Percentiles rank a stretch among this genome's conserved stretches.
Evolutionary conservation across 2,113 vertebrate genomes (phyloP).

Genomic region (Miniopterus natalensis): DNA sequence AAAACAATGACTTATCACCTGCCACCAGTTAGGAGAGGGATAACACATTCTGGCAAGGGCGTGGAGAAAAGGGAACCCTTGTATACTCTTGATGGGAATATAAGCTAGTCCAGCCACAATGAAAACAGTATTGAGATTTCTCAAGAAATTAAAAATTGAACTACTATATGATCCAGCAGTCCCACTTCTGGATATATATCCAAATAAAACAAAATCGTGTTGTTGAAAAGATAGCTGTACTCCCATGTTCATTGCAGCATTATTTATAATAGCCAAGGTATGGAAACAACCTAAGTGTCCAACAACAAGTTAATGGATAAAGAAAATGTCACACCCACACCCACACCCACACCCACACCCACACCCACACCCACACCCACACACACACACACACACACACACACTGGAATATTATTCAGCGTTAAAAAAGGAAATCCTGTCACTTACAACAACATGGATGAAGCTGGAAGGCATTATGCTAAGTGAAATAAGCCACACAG

Average conservation of each 20-base stretch:
- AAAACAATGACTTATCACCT: background rate
- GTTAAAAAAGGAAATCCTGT: background rate
- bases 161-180: background rate
- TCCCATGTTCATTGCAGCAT: background rate
- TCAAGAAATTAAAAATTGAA: background rate
- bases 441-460: background rate
- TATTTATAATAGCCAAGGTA: background rate
- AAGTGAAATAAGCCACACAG: background rate
- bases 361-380: no score
- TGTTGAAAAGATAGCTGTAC: background rate
- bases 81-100: background rate
- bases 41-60: background rate
- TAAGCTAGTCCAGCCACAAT: background rate
- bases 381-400: no score
- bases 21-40: background rate
- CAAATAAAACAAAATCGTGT: background rate
- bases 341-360: no score
- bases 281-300: background rate
- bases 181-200: background rate
- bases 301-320: background rate
- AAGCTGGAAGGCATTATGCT: background rate
- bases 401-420: background rate
- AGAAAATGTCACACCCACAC: background rate
- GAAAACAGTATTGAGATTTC: background rate
- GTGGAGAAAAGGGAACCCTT: background rate